Percentiles rank a stretch among this genome's conserved stretches.
These are phyloP conservation scores for Garra rufa DNA, from an alignment of 2,113 vertebrate species.

Conservation along the genomic window DNA sequence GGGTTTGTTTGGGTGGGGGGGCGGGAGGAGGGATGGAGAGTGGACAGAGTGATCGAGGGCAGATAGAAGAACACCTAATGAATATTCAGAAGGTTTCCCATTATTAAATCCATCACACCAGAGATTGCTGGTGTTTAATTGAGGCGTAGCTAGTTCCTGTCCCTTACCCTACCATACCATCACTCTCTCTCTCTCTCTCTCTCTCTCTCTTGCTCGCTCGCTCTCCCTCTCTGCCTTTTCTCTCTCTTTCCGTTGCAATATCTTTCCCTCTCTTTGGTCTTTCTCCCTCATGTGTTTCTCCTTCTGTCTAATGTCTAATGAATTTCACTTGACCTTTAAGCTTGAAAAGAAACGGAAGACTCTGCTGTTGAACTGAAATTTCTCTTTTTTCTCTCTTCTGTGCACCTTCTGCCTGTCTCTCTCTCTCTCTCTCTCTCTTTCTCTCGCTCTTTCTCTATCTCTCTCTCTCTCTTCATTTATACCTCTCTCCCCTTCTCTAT, in stretches of 20 bases:
- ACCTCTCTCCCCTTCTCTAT: conserved; percentile 82
- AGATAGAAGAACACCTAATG: conserved; percentile 33
- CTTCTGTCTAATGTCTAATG: conserved; percentile 39
- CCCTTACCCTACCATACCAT: conserved; percentile 52
- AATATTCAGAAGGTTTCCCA: neutral
- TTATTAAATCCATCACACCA: neutral
- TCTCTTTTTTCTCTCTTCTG: conserved; percentile 50
- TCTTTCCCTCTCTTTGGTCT: conserved; percentile 57
- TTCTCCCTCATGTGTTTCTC: conserved; percentile 16
- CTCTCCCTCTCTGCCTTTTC: conserved; percentile 71
- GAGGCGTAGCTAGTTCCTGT: conserved; percentile 37
- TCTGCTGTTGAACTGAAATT: conserved; percentile 56
- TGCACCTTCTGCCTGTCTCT: conserved; percentile 28
- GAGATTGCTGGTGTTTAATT: neutral
- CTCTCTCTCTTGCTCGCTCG: conserved; percentile 65
- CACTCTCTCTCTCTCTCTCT: conserved; percentile 40
- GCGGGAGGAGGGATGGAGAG: conserved; percentile 57
- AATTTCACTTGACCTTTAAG: conserved; percentile 59
- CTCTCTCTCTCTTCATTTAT: conserved; percentile 73
- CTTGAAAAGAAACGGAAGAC: conserved; percentile 57
- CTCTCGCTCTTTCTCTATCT: conserved; percentile 41
- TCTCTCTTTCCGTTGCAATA: conserved; percentile 75
- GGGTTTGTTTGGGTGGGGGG: conserved; percentile 24
- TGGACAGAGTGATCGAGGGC: conserved; percentile 48
- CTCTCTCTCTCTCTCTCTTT: conserved; percentile 48